A percentile compares a stretch with the other conserved stretches of the same genome.
Conservation (phyloP, 2,888 invertebrate genomes). For the Drosophila lacicola region DNA sequence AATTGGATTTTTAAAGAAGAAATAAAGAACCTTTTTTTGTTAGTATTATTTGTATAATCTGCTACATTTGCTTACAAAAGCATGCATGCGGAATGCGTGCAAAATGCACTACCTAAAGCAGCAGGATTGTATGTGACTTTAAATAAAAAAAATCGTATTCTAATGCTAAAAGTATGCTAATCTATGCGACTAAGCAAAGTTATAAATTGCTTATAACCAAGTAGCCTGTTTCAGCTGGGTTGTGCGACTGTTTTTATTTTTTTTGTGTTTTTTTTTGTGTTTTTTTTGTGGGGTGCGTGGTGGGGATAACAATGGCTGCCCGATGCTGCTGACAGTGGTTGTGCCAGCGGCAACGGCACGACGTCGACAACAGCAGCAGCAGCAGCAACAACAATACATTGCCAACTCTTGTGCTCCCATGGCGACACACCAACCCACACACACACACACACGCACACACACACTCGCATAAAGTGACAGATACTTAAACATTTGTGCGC, state of each 20-base stretch:
- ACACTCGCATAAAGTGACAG: slow-evolving; percentile 22
- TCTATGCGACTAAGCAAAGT: not conserved
- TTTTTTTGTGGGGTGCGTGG: slow-evolving; percentile 46
- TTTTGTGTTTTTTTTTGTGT: not conserved
- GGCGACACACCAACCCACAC: slow-evolving; percentile 51
- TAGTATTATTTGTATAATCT: no score
- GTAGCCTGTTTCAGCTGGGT: slow-evolving; percentile 32
- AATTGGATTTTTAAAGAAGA: no score
- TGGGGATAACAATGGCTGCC: slow-evolving; percentile 74
- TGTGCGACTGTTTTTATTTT: slow-evolving; percentile 8
- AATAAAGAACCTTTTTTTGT: no score
- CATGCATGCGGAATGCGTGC: not conserved
- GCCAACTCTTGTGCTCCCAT: slow-evolving; percentile 68
- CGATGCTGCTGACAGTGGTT: slow-evolving; percentile 67
- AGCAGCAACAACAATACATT: slow-evolving; percentile 45
- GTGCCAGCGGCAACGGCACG: slow-evolving; percentile 55
- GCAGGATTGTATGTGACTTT: not conserved
- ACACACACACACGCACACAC: slow-evolving; percentile 16
- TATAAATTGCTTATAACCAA: not conserved
- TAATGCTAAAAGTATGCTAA: not conserved
- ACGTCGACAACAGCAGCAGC: slow-evolving; percentile 18
- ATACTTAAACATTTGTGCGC: slow-evolving; percentile 61
- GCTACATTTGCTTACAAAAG: not conserved
- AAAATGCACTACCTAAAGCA: not conserved
- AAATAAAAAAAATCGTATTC: no score